phyloP scores from a whole-genome alignment of 2,113 vertebrate species.

The Penelope pileata region DNA sequence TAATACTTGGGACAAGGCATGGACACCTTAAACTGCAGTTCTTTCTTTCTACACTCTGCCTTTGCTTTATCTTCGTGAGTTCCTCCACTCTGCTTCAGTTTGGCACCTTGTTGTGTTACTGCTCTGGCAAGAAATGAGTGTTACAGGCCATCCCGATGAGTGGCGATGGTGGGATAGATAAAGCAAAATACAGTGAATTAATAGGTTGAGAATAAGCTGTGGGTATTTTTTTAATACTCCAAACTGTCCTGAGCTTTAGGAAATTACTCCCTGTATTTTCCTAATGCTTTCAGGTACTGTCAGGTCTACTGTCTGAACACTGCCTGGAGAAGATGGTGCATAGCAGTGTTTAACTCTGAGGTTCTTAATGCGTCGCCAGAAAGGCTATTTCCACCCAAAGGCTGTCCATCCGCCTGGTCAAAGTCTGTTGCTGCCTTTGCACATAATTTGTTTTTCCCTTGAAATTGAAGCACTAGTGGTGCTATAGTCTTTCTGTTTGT shows the following conservation, averaged over 20 bases:
- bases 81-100: background rate
- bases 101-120: background rate
- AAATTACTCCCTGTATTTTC: background rate
- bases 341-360: background rate
- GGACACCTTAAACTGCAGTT: background rate
- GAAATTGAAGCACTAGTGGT: background rate
- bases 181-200: background rate
- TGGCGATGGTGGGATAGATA: background rate
- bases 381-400: background rate
- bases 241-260: background rate
- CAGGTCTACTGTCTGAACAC: background rate
- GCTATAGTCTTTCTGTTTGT: background rate
- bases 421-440: background rate
- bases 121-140: background rate
- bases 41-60: background rate
- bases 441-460: background rate
- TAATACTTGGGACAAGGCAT: background rate
- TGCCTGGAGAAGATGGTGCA: background rate
- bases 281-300: background rate
- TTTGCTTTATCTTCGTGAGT: background rate
- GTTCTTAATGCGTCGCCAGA: background rate
- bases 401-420: background rate
- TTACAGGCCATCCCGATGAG: fast-evolving
- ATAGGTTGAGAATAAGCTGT: background rate
- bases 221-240: background rate